Base-by-base conservation (phyloP, 2,888 invertebrate genomes). In the Eucera pruinosa region DNA sequence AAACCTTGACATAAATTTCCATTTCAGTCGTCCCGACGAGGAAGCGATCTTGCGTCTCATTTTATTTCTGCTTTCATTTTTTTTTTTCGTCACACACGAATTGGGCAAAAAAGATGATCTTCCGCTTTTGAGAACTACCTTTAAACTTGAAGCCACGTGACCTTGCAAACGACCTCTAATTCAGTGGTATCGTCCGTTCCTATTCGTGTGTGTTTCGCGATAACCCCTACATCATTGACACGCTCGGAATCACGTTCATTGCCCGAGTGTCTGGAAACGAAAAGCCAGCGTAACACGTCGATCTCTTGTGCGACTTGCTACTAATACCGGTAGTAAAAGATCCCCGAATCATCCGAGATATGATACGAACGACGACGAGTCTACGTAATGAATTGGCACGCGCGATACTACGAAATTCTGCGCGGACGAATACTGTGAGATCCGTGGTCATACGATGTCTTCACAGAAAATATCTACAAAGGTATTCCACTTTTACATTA, bases 321-420 rank as follows among this genome's bases (percentile, higher is more conserved):
- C 58, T 61, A 33, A 25, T 58, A 25, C 36, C 18, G 39, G 36
- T 74, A 69, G 48, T 69, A 54, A 61, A 71, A 43, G 43, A 77
- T 60, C 36, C 20, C 30, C 54, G 45, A 76, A 41, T 41, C 48
- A 41, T 36, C 27, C 47, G 43, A 83, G 77, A 74, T 74, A 96
- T 96, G 96, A 94, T 96, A 93, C 95, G 96, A 94, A 95, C 95
- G 92, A 94, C 96, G 89, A 93, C 94, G 90, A 86, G 84, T 67
- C 93, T 95, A 92, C 95, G 96, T 93, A 95, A 95, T 92, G 95
- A 95, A 92, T 92, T 95, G 87, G 91, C 96, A 87, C 95, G 95
- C 89, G 94, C 94, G 90, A 93, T 94, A 88, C 91, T 95, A 58
- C 94, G 94, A 92, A 95, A 94, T 93, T 93, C 94, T 87, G 90